Base-by-base conservation (phyloP, 2,113 vertebrate species). In the Opisthocomus hoazin region DNA sequence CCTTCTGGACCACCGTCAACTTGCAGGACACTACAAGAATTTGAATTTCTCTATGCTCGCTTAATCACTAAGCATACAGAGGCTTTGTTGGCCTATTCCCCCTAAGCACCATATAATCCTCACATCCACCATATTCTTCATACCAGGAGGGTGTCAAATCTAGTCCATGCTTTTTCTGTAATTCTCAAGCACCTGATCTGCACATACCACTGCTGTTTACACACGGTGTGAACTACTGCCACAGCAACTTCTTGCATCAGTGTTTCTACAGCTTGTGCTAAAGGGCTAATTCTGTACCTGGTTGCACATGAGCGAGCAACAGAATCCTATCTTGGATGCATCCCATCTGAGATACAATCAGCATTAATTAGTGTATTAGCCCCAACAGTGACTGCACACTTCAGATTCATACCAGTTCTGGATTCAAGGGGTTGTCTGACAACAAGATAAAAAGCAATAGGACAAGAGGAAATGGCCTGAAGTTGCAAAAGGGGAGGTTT, bases 151-250 rank as follows among this genome's bases (percentile, higher is more conserved):
- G 15, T 30, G 29, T 29, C n/a, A 24, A 24, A 30, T 23, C 32
- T 8, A 39, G 11, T 16, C 37, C 9, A 5, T 4, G 18, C 21
- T 57, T 53, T 63, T 54, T 77, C 69, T 54, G 7, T 29, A 26
- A 43, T 11, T 50, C 30, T 39, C 1, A 1, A 81, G 48, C 29
- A 19, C 23, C 19, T 4, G 14, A 14, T 29, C 10, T 61, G 65
- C 68, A 66, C 37, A 15, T n/a, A 32, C 11, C 41, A 27, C 19
- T 34, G 45, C 82, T 56, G 16, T 11, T 74, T 12, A 9, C 30
- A 36, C 8, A 0, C 3, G 22, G 4, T 16, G 16, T 27, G 24
- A 60, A 5, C 39, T 54, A 23, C 4, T 10, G 1, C 45, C 39
- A 56, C n/a, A 65, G 12, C 3, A 51, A 34, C 21, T 41, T 50